Percentiles rank a stretch among this genome's conserved stretches.
Conservation (phyloP, 2,113 vertebrate species). For the Rallus limicola region DNA sequence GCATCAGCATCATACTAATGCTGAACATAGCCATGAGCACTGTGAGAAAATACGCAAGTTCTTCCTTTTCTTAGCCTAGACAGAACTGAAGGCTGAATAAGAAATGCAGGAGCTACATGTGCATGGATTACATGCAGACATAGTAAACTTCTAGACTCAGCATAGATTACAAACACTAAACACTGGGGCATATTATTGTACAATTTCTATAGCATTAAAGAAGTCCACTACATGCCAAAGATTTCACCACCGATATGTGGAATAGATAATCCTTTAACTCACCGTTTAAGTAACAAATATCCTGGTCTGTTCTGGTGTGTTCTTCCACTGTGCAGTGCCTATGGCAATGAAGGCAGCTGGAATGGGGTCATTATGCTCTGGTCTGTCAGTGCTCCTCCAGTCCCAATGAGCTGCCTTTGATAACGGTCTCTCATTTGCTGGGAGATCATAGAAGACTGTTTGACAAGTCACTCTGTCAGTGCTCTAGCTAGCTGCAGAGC, state of each 20-base stretch:
- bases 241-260: neutral
- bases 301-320: neutral
- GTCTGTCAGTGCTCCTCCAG: neutral
- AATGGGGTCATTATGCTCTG: neutral
- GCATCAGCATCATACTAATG: neutral
- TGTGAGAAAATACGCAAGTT: neutral
- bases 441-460: neutral
- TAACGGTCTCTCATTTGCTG: neutral
- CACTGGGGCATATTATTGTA: neutral
- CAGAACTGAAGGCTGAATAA: neutral
- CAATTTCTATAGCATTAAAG: neutral
- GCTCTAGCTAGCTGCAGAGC: neutral
- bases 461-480: neutral
- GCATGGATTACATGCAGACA: neutral
- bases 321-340: neutral
- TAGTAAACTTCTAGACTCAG: neutral
- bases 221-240: neutral
- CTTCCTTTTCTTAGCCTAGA: neutral
- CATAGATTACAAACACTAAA: neutral
- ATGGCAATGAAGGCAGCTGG: neutral
- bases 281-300: neutral
- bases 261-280: neutral
- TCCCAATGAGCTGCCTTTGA: neutral
- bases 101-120: neutral
- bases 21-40: neutral